Evolutionary conservation across 23 tunicate species (phyloP).

Genomic region (Halocynthia roretzi): DNA sequence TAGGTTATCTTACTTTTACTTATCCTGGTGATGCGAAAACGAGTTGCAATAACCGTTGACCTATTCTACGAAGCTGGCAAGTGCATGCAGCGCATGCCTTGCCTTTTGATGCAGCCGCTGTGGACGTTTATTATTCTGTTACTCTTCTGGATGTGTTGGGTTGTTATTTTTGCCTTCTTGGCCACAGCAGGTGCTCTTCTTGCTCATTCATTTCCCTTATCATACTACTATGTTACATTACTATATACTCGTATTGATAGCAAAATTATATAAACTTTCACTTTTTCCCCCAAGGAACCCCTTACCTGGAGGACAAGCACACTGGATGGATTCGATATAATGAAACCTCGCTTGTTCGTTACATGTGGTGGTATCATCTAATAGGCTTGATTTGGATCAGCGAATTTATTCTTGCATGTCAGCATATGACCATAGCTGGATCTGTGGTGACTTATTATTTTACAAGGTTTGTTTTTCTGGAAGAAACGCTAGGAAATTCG

Average conservation of each 20-base stretch:
- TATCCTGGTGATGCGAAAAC: slow-evolving; percentile 84
- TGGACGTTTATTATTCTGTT: slow-evolving; percentile 76
- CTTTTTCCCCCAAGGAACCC: slow-evolving; percentile 27
- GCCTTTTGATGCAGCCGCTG: slow-evolving; percentile 67
- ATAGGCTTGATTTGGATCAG: slow-evolving; percentile 80
- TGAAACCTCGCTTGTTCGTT: slow-evolving; percentile 37
- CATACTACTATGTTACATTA: background rate
- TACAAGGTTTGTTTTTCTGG: slow-evolving; percentile 46
- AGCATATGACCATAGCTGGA: slow-evolving; percentile 89
- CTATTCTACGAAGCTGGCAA: slow-evolving; percentile 80
- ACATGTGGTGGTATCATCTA: slow-evolving; percentile 93
- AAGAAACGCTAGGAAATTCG: background rate
- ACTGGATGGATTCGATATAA: slow-evolving; percentile 61
- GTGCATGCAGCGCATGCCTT: slow-evolving; percentile 53
- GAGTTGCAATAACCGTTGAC: slow-evolving; percentile 70
- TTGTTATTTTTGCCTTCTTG: slow-evolving; percentile 72
- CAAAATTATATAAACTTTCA: background rate
- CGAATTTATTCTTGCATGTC: slow-evolving; percentile 83
- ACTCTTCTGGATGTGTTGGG: slow-evolving; percentile 77
- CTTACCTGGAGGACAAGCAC: slow-evolving; percentile 33
- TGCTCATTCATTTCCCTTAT: background rate
- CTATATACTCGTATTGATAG: background rate
- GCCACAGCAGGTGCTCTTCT: slow-evolving; percentile 49
- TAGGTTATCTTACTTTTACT: slow-evolving; percentile 67
- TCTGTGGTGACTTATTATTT: slow-evolving; percentile 67